Base-by-base conservation (phyloP, 2,888 invertebrate genomes). In the Neoaliturus tenellus region DNA sequence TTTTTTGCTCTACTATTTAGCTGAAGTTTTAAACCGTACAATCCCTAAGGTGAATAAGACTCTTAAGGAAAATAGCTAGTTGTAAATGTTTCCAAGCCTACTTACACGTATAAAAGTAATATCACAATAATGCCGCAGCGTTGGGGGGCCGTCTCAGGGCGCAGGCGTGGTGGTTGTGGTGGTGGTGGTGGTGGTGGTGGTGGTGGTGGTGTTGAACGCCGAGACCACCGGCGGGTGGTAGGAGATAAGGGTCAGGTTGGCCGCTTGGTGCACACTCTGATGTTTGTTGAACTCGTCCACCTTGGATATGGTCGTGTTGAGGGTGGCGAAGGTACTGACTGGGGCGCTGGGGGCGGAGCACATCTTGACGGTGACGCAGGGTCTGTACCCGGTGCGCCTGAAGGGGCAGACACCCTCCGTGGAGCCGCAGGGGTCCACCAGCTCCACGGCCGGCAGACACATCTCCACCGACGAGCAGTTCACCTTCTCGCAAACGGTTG, bases 231-330 rank as follows among this genome's bases (percentile, higher is more conserved):
- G 78, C 2, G 48, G 78, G n/a, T 78, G 78, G 78, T 51, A 78
- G 8, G 78, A 78, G 12, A 78, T 78, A 5, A 78, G 55, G 2
- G 78, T 78, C 48, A 78, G 55, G 78, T 78, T 78, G 44, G 78
- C 48, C 5, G 35, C 6, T 20, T 78, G 55, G 28, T 31, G 33
- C n/a, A 78, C 55, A 33, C 55, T 55, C 51, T 78, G 28, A 33
- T 78, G 35, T 20, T 35, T 55, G 35, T 55, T 51, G 33, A 20
- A 33, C 55, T 78, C 78, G 55, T 78, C 78, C 8, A 78, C 55
- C 48, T 78, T 51, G 78, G 55, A 81, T 4, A 81, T 62, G 20
- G 81, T 81, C 17, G 58, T 81, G 41, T 58, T 81, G 81, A 67
- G 58, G 12, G 81, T 62, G n/a, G 81, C 67, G 62, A 55, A 51